Evolutionary conservation across 2,888 invertebrate genomes (phyloP), one percentile per base, ranked within the genome.

Genomic region (Heliconius hortense): DNA sequence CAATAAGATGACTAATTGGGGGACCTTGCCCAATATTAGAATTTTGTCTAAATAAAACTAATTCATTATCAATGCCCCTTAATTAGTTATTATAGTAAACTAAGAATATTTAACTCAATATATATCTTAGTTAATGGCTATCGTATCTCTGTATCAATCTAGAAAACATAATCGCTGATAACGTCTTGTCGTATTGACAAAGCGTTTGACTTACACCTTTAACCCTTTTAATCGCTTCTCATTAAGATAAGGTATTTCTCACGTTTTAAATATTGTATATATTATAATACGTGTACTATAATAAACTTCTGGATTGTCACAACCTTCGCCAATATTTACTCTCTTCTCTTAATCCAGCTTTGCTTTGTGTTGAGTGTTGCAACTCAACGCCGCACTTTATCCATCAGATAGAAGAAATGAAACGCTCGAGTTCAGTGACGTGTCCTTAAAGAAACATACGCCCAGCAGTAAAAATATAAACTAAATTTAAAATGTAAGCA

Each of bases 161-260:
- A 56, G 69, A 56, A 69, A 69, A 56, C 69, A 31, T 69, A 56
- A 56, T 69, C 69, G 56, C 56, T 35, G 56, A 69, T 56, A 69
- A 69, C 35, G 66, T 66, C 53, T 15, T 31, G 69, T 69, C 69
- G n/a, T 62, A 71, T 60, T 71, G 71, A 71, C 75, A 73, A 75
- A 66, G 77, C 75, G 64, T 56, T 71, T 75, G 71, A 70, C 64
- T 69, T 64, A 43, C 63, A 75, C 70, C 75, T 75, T 48, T 70
- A 56, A 71, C 53, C 75, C 64, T 64, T 48, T 75, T 71, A 75
- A 74, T 74, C 53, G 74, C 62, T 71, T 28, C 84, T 73, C 74
- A 77, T 60, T 59, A 71, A 71, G 71, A 59, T 59, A 39, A 60
- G 26, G 5, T 60, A 60, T 8, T 62, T 71, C 71, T 60, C 71